Conservation (phyloP, 2,888 invertebrate genomes). For the Dynastes tityus region DNA sequence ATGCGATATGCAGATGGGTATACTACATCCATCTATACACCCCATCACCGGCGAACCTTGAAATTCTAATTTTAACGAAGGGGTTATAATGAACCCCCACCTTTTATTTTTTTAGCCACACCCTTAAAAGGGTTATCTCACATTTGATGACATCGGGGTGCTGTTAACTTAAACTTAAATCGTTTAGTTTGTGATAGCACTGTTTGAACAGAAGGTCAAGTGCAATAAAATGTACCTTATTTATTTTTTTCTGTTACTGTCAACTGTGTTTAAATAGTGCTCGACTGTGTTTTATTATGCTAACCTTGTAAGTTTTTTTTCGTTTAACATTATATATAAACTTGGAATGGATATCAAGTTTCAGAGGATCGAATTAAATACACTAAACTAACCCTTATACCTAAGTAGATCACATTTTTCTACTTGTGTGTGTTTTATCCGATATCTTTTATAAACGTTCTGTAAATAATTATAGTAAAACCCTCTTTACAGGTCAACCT, state of each 20-base stretch:
- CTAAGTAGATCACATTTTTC: too few relatives aligned
- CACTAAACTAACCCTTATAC: too few relatives aligned
- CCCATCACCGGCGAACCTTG: slow-evolving; percentile 58
- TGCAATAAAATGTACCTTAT: slow-evolving; percentile 9
- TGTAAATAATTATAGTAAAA: too few relatives aligned
- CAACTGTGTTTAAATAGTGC: slow-evolving; percentile 26
- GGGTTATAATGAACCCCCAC: slow-evolving; percentile 65
- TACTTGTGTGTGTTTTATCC: too few relatives aligned
- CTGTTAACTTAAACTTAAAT: slow-evolving; percentile 53
- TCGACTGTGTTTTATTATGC: neutral
- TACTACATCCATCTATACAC: slow-evolving; percentile 17
- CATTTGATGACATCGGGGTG: slow-evolving; percentile 41
- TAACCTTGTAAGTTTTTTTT: slow-evolving; percentile 23
- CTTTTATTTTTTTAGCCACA: slow-evolving; percentile 61
- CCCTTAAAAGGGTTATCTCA: slow-evolving; percentile 66
- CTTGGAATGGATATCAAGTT: neutral
- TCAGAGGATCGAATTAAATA: too few relatives aligned
- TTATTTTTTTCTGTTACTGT: neutral
- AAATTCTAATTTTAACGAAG: slow-evolving; percentile 64
- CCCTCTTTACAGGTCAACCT: too few relatives aligned
- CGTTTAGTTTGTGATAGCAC: slow-evolving; percentile 58
- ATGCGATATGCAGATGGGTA: slow-evolving; percentile 67
- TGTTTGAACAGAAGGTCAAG: slow-evolving; percentile 53
- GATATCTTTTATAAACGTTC: too few relatives aligned
- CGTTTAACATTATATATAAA: neutral